phyloP scores from a whole-genome alignment of 1,140 invertebrate genomes.

The Agrypnia vestita region DNA sequence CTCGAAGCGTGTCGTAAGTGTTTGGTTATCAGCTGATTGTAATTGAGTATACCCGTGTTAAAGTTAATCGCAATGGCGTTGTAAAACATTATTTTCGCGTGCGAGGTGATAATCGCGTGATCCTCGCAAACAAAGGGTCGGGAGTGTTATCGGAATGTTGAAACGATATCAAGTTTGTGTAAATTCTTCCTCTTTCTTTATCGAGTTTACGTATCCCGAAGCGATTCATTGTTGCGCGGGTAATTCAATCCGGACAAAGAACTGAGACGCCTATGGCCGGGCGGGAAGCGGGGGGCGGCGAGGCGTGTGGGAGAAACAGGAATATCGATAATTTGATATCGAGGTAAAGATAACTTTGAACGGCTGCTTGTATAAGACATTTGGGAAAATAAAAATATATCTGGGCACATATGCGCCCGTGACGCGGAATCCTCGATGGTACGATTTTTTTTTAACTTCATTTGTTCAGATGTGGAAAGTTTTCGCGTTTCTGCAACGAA shows the following conservation, averaged over 20 bases:
- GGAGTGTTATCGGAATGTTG: conserved; percentile 9
- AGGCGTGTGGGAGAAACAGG: not conserved
- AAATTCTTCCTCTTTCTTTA: conserved; percentile 40
- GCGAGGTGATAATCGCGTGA: conserved; percentile 3
- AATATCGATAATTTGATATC: conserved; percentile 39
- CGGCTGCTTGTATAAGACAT: not conserved
- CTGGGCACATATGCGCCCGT: too few species aligned
- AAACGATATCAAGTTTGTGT: conserved; percentile 9
- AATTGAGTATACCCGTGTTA: too few species aligned
- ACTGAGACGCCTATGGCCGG: conserved; percentile 46
- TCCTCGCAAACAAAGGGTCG: conserved; percentile 22
- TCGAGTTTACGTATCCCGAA: conserved; percentile 36
- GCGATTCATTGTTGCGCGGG: conserved; percentile 52
- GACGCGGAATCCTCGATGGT: too few species aligned
- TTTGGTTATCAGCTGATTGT: too few species aligned
- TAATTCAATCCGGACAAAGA: conserved; percentile 54
- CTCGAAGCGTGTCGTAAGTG: too few species aligned
- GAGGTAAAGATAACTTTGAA: conserved; percentile 36
- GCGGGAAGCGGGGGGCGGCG: conserved; percentile 5
- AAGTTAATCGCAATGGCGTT: too few species aligned
- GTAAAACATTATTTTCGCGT: not conserved
- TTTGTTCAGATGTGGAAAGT: too few species aligned
- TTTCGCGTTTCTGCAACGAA: too few species aligned
- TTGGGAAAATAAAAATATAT: too few species aligned
- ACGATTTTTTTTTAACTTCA: too few species aligned